phyloP scores from a whole-genome alignment of 2,113 vertebrate genomes.

The Ellobius talpinus region DNA sequence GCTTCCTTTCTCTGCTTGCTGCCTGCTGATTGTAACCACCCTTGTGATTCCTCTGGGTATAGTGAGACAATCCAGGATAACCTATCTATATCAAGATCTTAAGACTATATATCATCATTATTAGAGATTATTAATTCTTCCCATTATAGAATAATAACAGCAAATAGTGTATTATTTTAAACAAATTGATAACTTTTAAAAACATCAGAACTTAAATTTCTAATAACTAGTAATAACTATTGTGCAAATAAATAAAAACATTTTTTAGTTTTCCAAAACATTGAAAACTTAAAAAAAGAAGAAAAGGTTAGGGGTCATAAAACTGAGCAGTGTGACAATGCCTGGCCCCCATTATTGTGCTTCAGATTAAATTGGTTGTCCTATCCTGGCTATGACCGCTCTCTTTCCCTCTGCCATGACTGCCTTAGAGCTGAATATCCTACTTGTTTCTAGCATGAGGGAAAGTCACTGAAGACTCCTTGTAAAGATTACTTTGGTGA shows the following conservation, averaged over 20 bases:
- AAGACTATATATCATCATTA: not conserved
- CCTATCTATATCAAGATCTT: not conserved
- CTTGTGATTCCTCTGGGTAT: not conserved
- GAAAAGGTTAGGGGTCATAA: not conserved
- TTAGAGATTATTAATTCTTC: not conserved
- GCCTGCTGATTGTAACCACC: not conserved
- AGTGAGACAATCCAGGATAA: not conserved
- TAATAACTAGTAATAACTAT: not conserved
- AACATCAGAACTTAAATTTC: conserved; percentile 23
- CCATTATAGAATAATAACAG: not conserved
- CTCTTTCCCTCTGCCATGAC: not conserved
- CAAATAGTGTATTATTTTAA: conserved; percentile 23
- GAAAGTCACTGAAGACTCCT: not conserved
- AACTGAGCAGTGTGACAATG: not conserved
- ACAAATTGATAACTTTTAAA: not conserved
- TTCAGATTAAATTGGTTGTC: not conserved
- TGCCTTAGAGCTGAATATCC: not conserved
- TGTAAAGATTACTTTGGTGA: conserved; percentile 26
- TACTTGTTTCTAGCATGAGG: not conserved
- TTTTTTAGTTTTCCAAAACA: not conserved
- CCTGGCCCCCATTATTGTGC: not conserved
- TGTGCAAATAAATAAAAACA: not conserved
- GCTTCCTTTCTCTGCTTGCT: not conserved
- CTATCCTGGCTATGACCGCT: not conserved
- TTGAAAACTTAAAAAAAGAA: not conserved